These are phyloP conservation scores for Stegastes partitus DNA, from an alignment of 2,113 vertebrate genomes.

Conservation along the genomic window DNA sequence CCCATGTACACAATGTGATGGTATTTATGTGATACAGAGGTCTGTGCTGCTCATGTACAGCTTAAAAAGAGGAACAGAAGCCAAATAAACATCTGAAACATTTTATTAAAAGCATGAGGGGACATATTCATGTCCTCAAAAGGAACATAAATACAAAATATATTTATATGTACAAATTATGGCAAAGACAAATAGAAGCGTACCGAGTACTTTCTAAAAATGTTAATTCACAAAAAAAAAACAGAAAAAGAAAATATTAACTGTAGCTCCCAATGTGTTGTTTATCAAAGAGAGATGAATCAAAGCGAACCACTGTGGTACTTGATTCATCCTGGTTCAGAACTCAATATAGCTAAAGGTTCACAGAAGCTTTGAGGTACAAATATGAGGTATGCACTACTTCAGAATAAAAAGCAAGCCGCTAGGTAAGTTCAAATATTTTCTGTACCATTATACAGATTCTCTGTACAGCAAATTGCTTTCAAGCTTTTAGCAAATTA, in stretches of 20 bases:
- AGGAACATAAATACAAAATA: slow-evolving; percentile 87
- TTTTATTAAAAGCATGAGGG: slow-evolving; percentile 86
- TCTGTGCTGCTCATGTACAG: not conserved
- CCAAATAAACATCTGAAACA: slow-evolving; percentile 61
- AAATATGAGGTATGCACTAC: slow-evolving; percentile 69
- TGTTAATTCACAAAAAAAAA: slow-evolving; percentile 70
- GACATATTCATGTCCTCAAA: slow-evolving; percentile 71
- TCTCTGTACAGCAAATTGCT: slow-evolving; percentile 17
- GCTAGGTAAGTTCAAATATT: slow-evolving; percentile 18
- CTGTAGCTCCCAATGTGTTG: slow-evolving; percentile 60
- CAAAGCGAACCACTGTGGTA: slow-evolving; percentile 10
- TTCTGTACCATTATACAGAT: slow-evolving; percentile 33
- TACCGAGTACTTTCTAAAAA: slow-evolving; percentile 57
- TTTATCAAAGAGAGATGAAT: slow-evolving; percentile 57
- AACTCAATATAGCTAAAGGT: slow-evolving; percentile 26
- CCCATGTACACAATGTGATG: not conserved
- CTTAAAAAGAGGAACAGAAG: not conserved
- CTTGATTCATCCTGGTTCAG: slow-evolving; percentile 19
- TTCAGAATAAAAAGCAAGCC: slow-evolving; percentile 51
- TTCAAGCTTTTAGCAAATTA: slow-evolving; percentile 12
- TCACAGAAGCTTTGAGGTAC: slow-evolving; percentile 60
- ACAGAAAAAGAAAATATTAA: slow-evolving; percentile 40
- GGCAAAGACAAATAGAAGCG: slow-evolving; percentile 78
- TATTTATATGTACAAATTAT: slow-evolving; percentile 80
- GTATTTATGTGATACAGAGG: not conserved